phyloP scores from a whole-genome alignment of 2,113 vertebrate genomes.

The Astatotilapia flaviijosephi region DNA sequence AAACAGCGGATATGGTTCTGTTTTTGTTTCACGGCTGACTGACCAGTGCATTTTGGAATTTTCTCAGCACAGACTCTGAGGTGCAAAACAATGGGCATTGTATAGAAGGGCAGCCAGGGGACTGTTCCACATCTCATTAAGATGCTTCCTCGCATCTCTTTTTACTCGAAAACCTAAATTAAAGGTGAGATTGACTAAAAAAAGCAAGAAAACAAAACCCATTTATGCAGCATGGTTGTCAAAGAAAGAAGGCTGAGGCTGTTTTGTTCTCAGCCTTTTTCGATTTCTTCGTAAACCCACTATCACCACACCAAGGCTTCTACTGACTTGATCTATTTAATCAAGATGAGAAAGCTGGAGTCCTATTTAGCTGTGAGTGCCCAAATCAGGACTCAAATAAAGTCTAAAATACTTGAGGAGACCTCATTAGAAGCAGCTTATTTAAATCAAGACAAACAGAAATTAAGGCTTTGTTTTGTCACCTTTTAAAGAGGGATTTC shows the following conservation, averaged over 20 bases:
- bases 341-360: not conserved
- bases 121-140: constrained; percentile 23
- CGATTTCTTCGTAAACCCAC: not conserved
- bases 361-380: not conserved
- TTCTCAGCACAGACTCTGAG: not conserved
- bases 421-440: not conserved
- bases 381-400: not conserved
- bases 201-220: not conserved
- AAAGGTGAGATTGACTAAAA: constrained; percentile 23
- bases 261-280: not conserved
- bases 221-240: not conserved
- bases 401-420: not conserved
- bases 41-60: constrained; percentile 5
- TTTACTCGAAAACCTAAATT: constrained; percentile 9
- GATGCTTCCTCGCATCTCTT: constrained; percentile 1
- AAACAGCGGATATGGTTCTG: not conserved
- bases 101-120: not conserved
- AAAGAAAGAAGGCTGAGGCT: not conserved
- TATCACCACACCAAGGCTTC: not conserved
- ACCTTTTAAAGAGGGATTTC: not conserved
- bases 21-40: constrained; percentile 15
- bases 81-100: constrained; percentile 24
- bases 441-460: not conserved
- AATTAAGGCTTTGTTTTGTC: not conserved
- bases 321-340: not conserved